Evolutionary conservation across 2,113 vertebrate species (phyloP).

Genomic region (Microtus oregoni): DNA sequence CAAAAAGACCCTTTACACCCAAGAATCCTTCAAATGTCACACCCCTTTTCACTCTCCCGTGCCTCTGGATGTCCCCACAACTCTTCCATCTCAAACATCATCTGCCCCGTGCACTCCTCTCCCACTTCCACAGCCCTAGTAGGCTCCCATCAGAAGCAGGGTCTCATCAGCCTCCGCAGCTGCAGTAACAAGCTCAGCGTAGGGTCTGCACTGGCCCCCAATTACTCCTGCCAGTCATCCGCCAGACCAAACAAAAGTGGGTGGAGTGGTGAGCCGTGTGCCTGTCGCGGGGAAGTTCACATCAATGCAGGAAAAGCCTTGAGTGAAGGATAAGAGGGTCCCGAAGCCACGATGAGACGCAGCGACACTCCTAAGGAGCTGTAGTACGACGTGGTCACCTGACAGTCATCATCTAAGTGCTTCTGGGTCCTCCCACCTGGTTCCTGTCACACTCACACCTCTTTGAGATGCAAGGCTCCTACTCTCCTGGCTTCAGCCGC

Average conservation of each 20-base stretch:
- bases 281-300: background rate
- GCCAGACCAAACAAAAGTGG: background rate
- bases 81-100: background rate
- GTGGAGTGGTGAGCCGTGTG: background rate
- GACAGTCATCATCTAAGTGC: background rate
- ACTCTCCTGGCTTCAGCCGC: background rate
- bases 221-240: background rate
- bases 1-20: background rate
- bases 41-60: rapidly evolving
- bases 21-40: background rate
- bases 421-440: background rate
- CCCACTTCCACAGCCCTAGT: background rate
- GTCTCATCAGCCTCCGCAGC: background rate
- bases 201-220: background rate
- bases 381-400: background rate
- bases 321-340: background rate
- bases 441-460: background rate
- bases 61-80: background rate
- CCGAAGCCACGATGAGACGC: background rate
- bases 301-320: background rate
- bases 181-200: background rate
- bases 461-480: rapidly evolving
- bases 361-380: background rate
- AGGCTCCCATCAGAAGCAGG: background rate
- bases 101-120: background rate